Percentiles rank a stretch among this genome's conserved stretches.
phyloP scores from a whole-genome alignment of 2,113 vertebrate genomes.

The Phylloscopus whistleri region DNA sequence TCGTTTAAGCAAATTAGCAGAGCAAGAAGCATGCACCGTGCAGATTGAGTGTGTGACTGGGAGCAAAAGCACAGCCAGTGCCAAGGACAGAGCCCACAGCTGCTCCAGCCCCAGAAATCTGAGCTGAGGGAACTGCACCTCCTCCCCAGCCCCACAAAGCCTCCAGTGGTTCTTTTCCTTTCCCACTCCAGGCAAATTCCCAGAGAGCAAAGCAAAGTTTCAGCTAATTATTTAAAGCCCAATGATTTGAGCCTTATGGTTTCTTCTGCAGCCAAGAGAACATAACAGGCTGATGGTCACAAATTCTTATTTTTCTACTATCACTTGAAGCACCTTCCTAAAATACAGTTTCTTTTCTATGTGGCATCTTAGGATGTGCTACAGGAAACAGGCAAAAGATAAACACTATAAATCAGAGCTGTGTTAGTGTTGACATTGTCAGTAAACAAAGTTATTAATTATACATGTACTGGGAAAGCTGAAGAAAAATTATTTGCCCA shows the following conservation, averaged over 20 bases:
- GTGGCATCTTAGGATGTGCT: not conserved
- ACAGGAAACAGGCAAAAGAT: not conserved
- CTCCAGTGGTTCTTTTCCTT: not conserved
- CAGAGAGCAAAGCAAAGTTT: not conserved
- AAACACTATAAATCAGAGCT: not conserved
- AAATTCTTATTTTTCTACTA: not conserved
- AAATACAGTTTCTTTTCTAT: not conserved
- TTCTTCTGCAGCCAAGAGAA: not conserved
- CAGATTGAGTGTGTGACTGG: not conserved
- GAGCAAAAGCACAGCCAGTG: not conserved
- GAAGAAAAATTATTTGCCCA: constrained; percentile 6
- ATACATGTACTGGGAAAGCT: not conserved
- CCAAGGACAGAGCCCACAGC: not conserved
- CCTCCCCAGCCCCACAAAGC: not conserved
- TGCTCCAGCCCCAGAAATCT: not conserved
- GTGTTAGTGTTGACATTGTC: not conserved
- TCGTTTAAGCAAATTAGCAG: constrained; percentile 25
- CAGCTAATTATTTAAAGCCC: not conserved
- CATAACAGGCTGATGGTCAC: not conserved
- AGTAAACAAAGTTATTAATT: constrained; percentile 33
- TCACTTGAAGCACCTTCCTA: not conserved
- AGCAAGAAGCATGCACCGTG: not conserved
- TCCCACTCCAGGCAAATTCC: not conserved
- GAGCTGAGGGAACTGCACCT: not conserved
- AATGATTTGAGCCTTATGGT: not conserved